Conservation (phyloP, 2,797 vertebrate genomes). For the Microhierax caerulescens region DNA sequence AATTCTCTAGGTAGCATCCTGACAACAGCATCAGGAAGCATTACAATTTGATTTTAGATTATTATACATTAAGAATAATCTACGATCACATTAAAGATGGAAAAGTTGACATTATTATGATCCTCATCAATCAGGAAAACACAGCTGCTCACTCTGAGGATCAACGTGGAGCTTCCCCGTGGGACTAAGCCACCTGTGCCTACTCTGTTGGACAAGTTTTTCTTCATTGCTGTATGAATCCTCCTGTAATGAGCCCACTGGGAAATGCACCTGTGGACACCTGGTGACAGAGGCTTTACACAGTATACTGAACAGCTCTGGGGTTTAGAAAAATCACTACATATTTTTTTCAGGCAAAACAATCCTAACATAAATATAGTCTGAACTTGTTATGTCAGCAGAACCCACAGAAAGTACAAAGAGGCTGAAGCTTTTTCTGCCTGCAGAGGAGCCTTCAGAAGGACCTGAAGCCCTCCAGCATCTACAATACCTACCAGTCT, state of each 20-base stretch:
- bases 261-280: background rate
- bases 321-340: background rate
- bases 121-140: background rate
- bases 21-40: background rate
- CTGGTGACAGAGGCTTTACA: background rate
- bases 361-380: background rate
- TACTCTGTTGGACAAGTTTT: background rate
- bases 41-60: background rate
- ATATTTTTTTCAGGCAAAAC: background rate
- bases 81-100: background rate
- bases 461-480: background rate
- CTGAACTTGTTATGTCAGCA: background rate
- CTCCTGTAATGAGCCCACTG: background rate
- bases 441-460: background rate
- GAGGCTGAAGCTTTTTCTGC: background rate
- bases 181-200: background rate
- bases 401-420: background rate
- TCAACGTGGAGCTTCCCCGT: background rate
- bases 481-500: background rate
- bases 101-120: fast-evolving
- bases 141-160: background rate
- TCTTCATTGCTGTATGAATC: background rate
- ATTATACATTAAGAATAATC: background rate
- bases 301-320: background rate
- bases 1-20: background rate